Evolutionary conservation across 1,140 invertebrate species (phyloP).

Genomic region (Drosophila kurseongensis): DNA sequence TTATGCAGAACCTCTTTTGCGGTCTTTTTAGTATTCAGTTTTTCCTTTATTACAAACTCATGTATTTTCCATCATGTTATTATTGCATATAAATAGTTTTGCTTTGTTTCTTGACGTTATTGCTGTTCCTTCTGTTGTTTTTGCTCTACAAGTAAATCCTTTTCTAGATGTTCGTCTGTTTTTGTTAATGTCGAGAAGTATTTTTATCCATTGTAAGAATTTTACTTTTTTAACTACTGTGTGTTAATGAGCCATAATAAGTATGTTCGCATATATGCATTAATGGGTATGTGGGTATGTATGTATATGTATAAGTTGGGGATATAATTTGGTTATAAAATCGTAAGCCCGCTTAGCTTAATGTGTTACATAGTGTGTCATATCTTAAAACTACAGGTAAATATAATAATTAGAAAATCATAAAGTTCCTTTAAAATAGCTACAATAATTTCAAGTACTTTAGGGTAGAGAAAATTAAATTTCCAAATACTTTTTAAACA

Average conservation of each 20-base stretch:
- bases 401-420: slow-evolving; percentile 57
- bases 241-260: slow-evolving; percentile 33
- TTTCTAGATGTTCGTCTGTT: slow-evolving; percentile 34
- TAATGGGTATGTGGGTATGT: slow-evolving; percentile 25
- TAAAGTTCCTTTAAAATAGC: slow-evolving; percentile 27
- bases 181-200: slow-evolving; percentile 37
- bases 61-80: slow-evolving; percentile 55
- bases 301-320: slow-evolving; percentile 49
- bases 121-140: slow-evolving; percentile 19
- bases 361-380: slow-evolving; percentile 54
- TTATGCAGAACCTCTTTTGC: neutral
- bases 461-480: slow-evolving; percentile 71
- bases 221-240: slow-evolving; percentile 15
- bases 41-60: slow-evolving; percentile 74
- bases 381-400: slow-evolving; percentile 36
- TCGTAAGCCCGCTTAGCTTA: slow-evolving; percentile 77
- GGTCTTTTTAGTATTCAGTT: slow-evolving; percentile 57
- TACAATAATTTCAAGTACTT: slow-evolving; percentile 37
- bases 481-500: slow-evolving; percentile 77
- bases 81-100: slow-evolving; percentile 63
- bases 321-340: slow-evolving; percentile 76
- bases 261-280: slow-evolving; percentile 31
- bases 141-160: slow-evolving; percentile 52
- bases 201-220: slow-evolving; percentile 26
- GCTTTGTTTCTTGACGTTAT: slow-evolving; percentile 20